Evolutionary conservation across 2,888 invertebrate species (phyloP).

Genomic region (Sinelater perroti): DNA sequence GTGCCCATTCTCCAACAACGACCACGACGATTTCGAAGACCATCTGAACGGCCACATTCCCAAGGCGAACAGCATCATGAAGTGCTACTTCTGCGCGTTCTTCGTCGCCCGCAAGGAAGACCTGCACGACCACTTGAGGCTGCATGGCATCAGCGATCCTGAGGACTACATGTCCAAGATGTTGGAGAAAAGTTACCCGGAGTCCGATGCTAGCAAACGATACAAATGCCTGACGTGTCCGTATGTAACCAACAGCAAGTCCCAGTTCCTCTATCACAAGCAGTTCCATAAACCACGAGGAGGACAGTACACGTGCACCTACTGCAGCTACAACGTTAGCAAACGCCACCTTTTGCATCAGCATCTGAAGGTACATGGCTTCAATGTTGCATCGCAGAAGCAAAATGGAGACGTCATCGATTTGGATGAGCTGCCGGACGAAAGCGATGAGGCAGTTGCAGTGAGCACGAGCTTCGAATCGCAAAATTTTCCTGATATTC

Average conservation of each 20-base stretch:
- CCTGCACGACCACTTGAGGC: constrained; percentile 71
- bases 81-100: constrained; percentile 83
- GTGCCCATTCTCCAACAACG: constrained; percentile 76
- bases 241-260: constrained; percentile 85
- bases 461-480: constrained; percentile 55
- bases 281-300: constrained; percentile 82
- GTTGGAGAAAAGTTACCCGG: constrained; percentile 46
- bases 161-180: constrained; percentile 66
- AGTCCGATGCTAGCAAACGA: constrained; percentile 66
- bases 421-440: constrained; percentile 53
- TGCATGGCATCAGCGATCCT: constrained; percentile 71
- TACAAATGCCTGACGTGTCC: constrained; percentile 84
- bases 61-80: constrained; percentile 73
- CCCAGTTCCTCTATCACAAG: constrained; percentile 86
- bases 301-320: constrained; percentile 81
- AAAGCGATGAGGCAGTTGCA: constrained; percentile 52
- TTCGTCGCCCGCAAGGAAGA: constrained; percentile 77
- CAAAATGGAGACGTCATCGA: constrained; percentile 56
- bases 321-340: constrained; percentile 85
- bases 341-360: constrained; percentile 84
- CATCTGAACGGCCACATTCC: constrained; percentile 78
- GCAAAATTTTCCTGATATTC: constrained; percentile 68
- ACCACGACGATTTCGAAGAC: constrained; percentile 67
- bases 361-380: constrained; percentile 80
- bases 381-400: constrained; percentile 63